Evolutionary conservation across 2,888 invertebrate genomes (phyloP).

Genomic region (Bibio marci): DNA sequence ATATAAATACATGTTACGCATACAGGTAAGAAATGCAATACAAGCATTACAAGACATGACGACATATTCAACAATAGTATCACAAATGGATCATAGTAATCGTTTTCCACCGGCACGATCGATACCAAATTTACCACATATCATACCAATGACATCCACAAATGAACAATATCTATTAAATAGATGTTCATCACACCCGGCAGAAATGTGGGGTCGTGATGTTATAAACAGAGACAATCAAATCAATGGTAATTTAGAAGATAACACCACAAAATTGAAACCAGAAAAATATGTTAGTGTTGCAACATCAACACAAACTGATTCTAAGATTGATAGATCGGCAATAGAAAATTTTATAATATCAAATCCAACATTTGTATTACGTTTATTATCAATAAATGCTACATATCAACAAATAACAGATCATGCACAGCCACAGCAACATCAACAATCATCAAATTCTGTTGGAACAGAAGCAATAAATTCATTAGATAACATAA

Average conservation of each 20-base stretch:
- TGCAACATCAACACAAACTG: constrained; percentile 23
- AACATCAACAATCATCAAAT: too few species aligned
- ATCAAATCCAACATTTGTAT: constrained; percentile 54
- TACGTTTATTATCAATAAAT: constrained; percentile 49
- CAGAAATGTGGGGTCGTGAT: constrained; percentile 68
- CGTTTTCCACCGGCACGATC: constrained; percentile 61
- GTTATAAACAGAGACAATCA: constrained; percentile 8
- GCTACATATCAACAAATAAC: constrained; percentile 32
- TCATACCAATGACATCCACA: constrained; percentile 17
- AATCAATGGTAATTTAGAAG: constrained; percentile 1
- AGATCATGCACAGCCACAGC: too few species aligned
- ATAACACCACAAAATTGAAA: background rate
- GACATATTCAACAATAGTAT: constrained; percentile 38
- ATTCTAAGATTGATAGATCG: constrained; percentile 24
- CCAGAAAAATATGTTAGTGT: constrained; percentile 2
- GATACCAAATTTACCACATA: constrained; percentile 54
- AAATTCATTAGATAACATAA: constrained; percentile 23
- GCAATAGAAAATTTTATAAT: constrained; percentile 35
- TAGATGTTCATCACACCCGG: constrained; percentile 67
- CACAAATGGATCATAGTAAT: constrained; percentile 24
- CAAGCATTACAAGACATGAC: constrained; percentile 71
- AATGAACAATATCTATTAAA: constrained; percentile 16
- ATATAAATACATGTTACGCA: background rate
- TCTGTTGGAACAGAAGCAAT: too few species aligned
- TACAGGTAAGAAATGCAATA: constrained; percentile 61